phyloP scores from a whole-genome alignment of 1,140 invertebrate genomes.

The Tenebrio molitor region DNA sequence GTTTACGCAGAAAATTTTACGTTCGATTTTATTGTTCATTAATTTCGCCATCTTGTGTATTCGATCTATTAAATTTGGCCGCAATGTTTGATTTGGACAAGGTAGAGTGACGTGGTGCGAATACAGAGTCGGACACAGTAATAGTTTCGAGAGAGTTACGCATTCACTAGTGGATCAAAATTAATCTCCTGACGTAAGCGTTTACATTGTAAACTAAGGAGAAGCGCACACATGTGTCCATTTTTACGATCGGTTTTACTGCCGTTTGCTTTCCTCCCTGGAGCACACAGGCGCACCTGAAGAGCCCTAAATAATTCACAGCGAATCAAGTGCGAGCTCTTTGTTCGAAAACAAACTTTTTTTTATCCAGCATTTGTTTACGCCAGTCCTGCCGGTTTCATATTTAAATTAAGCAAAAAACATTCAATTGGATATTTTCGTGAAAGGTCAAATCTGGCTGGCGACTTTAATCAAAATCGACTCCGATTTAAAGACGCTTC shows the following conservation, averaged over 20 bases:
- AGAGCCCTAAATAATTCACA: no score
- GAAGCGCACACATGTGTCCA: slow-evolving; percentile 21
- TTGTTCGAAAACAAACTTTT: background rate
- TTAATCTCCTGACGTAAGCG: slow-evolving; percentile 33
- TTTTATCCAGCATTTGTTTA: background rate
- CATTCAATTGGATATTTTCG: background rate
- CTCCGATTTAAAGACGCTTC: no score
- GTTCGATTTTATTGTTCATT: slow-evolving; percentile 29
- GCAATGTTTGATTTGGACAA: slow-evolving; percentile 33
- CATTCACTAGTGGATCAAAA: slow-evolving; percentile 22
- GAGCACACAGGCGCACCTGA: slow-evolving; percentile 22
- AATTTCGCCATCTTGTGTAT: slow-evolving; percentile 11
- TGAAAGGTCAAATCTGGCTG: slow-evolving; percentile 5
- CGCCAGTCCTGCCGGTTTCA: background rate
- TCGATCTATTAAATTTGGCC: slow-evolving; percentile 20
- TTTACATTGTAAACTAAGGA: slow-evolving; percentile 21
- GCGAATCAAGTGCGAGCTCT: no score
- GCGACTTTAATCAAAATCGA: background rate
- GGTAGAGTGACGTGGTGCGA: slow-evolving; percentile 18
- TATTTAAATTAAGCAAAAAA: slow-evolving; percentile 33
- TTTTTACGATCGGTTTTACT: slow-evolving; percentile 31
- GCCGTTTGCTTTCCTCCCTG: slow-evolving; percentile 13
- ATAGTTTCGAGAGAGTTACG: slow-evolving; percentile 8
- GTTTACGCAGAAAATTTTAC: background rate
- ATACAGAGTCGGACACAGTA: slow-evolving; percentile 5